Conservation (phyloP, 2,113 vertebrate species). For the Mus musculus region GRCm39 chr4:131313501-131314000, state of each 20-base stretch:
- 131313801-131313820: neutral
- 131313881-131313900: neutral
- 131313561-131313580: neutral
- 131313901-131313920: neutral
- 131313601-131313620: neutral
- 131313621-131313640: neutral
- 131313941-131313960: neutral
- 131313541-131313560: accelerated
- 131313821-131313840: neutral
- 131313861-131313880: too few relatives aligned
- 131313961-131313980: neutral
- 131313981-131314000: neutral
- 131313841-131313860: neutral
- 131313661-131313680: neutral
- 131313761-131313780: neutral
- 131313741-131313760: neutral
- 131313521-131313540: neutral
- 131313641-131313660: neutral
- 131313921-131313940: neutral
- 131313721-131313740: neutral
- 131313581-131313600: neutral
- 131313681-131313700: neutral
- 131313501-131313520: neutral
- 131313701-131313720: neutral
- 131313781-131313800: neutral